Evolutionary conservation across 1,140 invertebrate genomes (phyloP), one percentile per base, ranked within the genome.

Genomic region (Nylanderia fulva): DNA sequence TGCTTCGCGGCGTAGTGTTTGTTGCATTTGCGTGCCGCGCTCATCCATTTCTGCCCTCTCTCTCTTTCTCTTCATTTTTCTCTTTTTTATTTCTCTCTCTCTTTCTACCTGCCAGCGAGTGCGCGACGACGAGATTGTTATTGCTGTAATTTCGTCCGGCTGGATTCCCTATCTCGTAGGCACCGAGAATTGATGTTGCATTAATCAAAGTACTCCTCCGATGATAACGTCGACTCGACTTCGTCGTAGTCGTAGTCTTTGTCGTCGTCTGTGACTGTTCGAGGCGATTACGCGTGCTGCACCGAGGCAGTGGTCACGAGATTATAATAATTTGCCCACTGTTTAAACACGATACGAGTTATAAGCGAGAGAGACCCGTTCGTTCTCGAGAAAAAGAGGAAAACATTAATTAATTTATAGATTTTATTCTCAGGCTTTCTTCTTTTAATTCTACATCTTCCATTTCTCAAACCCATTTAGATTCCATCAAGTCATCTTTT

Each of bases 151-250:
- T 82, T 82, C 36, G 52, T 82, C n/a, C 56, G 54, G 39, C 27
- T 82, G 66, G 36, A 82, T 71, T 82, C 60, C 52, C 77, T 82
- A 71, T 82, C 77, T 72, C 52, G 52, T 72, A 82, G n/a, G 36
- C 72, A 71, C 36, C 27, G 66, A 60, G 77, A 82, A 72, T 72
- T 72, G 77, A 82, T 72, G 66, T 71, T 71, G 77, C 77, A 82
- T 82, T 80, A 80, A 82, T 82, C 77, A 72, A 45, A 60, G 66
- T 58, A 72, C 52, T 60, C 36, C 24, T 71, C 27, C 66, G 77
- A 72, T 72, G 66, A 82, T 82, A 82, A 82, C 52, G 27, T 52
- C 52, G 69, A 60, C 66, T 82, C 77, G 66, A 80, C 29, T 48
- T 33, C n/a, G n/a, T n/a, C n/a, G n/a, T n/a, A n/a, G 66, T 29